Percentiles rank a stretch among this genome's conserved stretches.
Evolutionary conservation across 2,888 invertebrate genomes (phyloP).

Genomic region (Rotaria macrura): DNA sequence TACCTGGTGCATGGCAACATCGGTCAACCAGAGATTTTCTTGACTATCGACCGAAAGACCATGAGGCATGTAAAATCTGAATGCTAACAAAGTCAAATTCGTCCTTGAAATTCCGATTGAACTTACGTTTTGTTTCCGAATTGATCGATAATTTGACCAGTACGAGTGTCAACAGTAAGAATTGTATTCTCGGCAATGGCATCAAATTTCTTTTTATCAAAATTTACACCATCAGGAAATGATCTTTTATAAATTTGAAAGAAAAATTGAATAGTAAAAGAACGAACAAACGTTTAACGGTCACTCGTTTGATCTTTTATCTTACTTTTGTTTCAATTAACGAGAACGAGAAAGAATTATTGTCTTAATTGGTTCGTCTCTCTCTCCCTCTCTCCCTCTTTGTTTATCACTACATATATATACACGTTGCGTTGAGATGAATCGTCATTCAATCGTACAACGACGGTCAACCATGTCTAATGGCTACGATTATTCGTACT

Average conservation of each 20-base stretch:
- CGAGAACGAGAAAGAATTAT: too few species aligned
- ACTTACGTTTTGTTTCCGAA: slow-evolving; percentile 5
- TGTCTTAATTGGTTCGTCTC: too few species aligned
- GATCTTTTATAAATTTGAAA: neutral
- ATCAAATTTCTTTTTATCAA: neutral
- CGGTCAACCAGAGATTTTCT: slow-evolving; percentile 48
- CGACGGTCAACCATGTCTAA: neutral
- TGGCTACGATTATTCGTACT: neutral
- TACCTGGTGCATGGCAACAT: slow-evolving; percentile 50
- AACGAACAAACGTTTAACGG: too few species aligned
- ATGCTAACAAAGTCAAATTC: neutral
- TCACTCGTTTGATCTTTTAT: too few species aligned
- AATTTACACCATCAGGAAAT: neutral
- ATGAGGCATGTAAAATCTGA: slow-evolving; percentile 58
- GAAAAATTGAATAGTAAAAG: too few species aligned
- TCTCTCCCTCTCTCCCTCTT: too few species aligned
- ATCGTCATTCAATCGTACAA: neutral
- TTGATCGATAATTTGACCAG: neutral
- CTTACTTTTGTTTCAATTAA: too few species aligned
- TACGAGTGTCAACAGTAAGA: neutral
- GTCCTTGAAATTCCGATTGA: neutral
- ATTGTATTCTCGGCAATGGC: neutral
- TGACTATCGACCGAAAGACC: slow-evolving; percentile 45
- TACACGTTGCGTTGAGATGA: neutral
- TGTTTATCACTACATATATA: neutral